Evolutionary conservation across 2,113 vertebrate species (phyloP).

Genomic region (Tursiops truncatus): DNA sequence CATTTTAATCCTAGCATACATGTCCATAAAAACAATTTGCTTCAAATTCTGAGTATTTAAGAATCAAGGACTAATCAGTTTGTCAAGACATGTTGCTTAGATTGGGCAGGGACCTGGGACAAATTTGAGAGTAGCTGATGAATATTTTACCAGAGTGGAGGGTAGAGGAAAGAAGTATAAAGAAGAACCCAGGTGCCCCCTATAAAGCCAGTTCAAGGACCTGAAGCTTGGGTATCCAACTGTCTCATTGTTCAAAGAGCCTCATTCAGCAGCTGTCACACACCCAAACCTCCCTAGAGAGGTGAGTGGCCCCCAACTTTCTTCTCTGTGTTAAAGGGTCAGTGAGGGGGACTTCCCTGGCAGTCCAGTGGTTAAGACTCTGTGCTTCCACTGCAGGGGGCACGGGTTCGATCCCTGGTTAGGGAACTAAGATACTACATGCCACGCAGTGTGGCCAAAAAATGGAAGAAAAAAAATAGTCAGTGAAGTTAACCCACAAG

Average conservation of each 20-base stretch:
- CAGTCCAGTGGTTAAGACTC: neutral
- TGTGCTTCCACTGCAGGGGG: neutral
- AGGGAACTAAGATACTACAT: neutral
- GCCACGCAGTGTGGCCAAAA: neutral
- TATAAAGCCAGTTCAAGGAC: neutral
- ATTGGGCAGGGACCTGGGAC: neutral
- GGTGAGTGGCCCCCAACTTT: fast-evolving
- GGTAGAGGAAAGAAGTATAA: neutral
- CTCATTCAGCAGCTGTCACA: fast-evolving
- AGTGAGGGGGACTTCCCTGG: neutral
- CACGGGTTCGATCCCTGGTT: neutral
- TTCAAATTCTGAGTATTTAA: neutral
- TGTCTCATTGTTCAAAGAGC: fast-evolving
- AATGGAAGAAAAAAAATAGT: neutral
- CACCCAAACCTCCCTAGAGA: fast-evolving
- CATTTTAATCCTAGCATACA: neutral
- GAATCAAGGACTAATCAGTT: neutral
- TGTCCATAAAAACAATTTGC: neutral
- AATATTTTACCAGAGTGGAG: neutral
- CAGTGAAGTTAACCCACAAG: neutral
- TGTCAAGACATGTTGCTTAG: neutral
- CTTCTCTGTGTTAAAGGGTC: neutral
- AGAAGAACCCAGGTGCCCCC: neutral
- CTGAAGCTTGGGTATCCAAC: fast-evolving
- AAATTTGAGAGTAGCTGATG: neutral